Base-by-base conservation (phyloP, 2,888 invertebrate species). In the Hypomecis atomaria region DNA sequence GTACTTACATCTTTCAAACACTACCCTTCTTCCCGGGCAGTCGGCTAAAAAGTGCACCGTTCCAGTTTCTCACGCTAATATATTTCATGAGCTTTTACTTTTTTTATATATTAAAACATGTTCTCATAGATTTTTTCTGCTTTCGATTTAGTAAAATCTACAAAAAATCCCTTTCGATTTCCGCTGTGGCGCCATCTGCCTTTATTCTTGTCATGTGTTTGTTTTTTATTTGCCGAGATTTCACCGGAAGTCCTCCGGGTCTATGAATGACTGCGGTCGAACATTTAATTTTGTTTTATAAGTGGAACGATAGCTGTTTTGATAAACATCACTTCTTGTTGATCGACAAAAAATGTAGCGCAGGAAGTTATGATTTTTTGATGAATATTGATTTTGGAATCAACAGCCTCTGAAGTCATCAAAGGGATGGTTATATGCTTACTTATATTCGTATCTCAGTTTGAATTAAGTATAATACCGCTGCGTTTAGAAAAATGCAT, bases 131-230 rank as follows among this genome's bases (percentile, higher is more conserved):
- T 83, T 89, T 88, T 89, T 89, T 87, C 42, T 11, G 75, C 74
- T 78, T 73, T 76, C 74, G 73, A 81, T 83, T 72, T 70, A 69
- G 36, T 37, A 86, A 85, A 78, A 74, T 62, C 58, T 33, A 56
- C 67, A 86, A 88, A 87, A 88, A 87, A 78, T 82, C 78, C 86
- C 92, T 92, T 92, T 92, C 92, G 91, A 90, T 92, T 92, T 92
- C 92, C 92, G 90, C 78, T 78, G 79, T 82, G 89, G 90, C 90
- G 90, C 92, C 92, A 92, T 91, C 90, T 92, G 92, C 87, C 74
- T 79, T 83, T 79, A 82, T 88, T 85, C 86, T 84, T 81, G 84
- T 86, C 85, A 83, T 84, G 85, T 88, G 86, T 89, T 89, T 88
- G 86, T 89, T 88, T 89, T 89, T 87, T 76, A 72, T 53, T 73